These are phyloP conservation scores for Apodemus agrarius DNA, from an alignment of 2,797 vertebrate species.

Conservation along the genomic window DNA sequence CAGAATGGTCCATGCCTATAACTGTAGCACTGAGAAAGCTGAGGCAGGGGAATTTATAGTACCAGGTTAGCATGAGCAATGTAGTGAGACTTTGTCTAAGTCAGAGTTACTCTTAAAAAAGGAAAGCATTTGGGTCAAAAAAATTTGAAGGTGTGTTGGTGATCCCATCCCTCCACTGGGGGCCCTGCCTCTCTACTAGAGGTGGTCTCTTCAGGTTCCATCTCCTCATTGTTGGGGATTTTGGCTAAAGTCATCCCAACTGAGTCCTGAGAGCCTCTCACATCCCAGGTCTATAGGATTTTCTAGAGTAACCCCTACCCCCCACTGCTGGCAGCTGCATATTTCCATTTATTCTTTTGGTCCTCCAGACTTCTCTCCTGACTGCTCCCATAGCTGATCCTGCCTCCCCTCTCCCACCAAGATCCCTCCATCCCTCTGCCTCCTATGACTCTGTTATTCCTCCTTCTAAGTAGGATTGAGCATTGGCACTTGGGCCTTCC, in stretches of 20 bases:
- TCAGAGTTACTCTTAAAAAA: neutral
- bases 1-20: neutral
- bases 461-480: no score
- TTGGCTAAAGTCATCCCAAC: neutral
- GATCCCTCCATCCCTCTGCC: neutral
- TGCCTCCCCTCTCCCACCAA: accelerated
- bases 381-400: neutral
- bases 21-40: neutral
- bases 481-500: neutral
- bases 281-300: neutral
- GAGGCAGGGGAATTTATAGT: neutral
- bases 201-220: neutral
- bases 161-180: no score
- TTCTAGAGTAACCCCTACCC: neutral
- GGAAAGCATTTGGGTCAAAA: neutral
- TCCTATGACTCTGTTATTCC: neutral
- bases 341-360: neutral
- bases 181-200: neutral
- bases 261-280: neutral
- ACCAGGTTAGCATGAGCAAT: neutral
- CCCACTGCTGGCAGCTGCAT: neutral
- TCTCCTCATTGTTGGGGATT: neutral
- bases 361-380: neutral
- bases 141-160: no score
- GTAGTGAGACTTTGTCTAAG: neutral